phyloP scores from a whole-genome alignment of 23 tunicate species.

The Ascidia mentula region DNA sequence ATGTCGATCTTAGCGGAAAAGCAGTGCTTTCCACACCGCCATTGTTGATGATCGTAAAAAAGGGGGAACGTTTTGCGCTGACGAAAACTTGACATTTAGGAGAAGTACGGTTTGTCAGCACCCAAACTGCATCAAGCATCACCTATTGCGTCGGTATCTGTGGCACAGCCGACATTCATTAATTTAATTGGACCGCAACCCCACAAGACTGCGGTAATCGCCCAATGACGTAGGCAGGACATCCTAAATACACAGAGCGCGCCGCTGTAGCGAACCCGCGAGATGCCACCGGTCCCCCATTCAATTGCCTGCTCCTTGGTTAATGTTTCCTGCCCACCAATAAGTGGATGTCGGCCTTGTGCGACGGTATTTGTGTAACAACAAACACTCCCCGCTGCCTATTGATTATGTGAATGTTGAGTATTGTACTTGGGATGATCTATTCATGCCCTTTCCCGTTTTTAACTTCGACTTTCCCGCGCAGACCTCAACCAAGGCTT shows the following conservation, averaged over 20 bases:
- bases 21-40: too few species aligned
- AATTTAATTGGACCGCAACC: conserved; percentile 6
- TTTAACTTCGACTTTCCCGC: background rate
- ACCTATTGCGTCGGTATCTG: too few species aligned
- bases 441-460: background rate
- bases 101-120: too few species aligned
- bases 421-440: background rate
- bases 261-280: background rate
- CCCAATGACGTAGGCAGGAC: conserved; percentile 1
- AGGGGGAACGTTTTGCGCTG: too few species aligned
- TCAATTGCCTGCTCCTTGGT: background rate
- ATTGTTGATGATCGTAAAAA: too few species aligned
- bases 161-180: too few species aligned
- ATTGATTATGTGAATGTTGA: background rate
- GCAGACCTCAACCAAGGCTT: conserved; percentile 72
- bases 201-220: conserved; percentile 7
- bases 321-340: background rate
- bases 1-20: too few species aligned
- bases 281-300: background rate
- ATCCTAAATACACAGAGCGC: conserved; percentile 5
- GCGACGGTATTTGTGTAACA: background rate
- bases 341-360: background rate
- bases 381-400: background rate
- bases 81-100: too few species aligned
- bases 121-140: too few species aligned